phyloP scores from a whole-genome alignment of 2,888 invertebrate genomes.

The Hirtodrosophila histrioides region DNA sequence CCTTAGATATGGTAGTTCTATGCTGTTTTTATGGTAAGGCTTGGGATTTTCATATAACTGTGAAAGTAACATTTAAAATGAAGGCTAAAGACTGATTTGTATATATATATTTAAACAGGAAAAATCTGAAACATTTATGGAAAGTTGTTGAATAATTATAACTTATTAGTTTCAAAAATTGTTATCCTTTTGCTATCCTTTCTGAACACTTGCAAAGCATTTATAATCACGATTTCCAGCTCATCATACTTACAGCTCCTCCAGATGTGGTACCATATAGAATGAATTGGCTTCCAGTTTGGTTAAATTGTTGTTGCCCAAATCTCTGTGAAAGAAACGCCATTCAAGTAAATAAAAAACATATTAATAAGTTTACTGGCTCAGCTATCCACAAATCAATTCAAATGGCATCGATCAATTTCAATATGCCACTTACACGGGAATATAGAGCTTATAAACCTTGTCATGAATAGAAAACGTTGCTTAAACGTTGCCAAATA shows the following conservation, averaged over 20 bases:
- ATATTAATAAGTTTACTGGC: slow-evolving; percentile 50
- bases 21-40: no score
- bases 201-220: not conserved
- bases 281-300: slow-evolving; percentile 89
- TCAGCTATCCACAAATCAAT: slow-evolving; percentile 10
- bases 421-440: slow-evolving; percentile 44
- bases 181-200: no score
- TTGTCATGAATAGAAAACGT: slow-evolving; percentile 55
- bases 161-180: no score
- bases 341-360: slow-evolving; percentile 39
- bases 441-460: slow-evolving; percentile 25
- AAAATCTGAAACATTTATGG: no score
- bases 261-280: slow-evolving; percentile 88
- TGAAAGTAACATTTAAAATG: no score
- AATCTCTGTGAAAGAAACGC: slow-evolving; percentile 86
- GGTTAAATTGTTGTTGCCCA: slow-evolving; percentile 92
- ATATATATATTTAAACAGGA: no score
- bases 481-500: slow-evolving; percentile 45
- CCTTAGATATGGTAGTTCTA: no score
- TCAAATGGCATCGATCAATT: slow-evolving; percentile 62
- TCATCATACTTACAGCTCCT: slow-evolving; percentile 89
- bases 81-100: no score
- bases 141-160: no score
- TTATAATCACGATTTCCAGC: slow-evolving; percentile 9
- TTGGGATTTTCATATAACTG: no score